Base-by-base conservation (phyloP, 2,888 invertebrate genomes). In the Sesamia inferens region DNA sequence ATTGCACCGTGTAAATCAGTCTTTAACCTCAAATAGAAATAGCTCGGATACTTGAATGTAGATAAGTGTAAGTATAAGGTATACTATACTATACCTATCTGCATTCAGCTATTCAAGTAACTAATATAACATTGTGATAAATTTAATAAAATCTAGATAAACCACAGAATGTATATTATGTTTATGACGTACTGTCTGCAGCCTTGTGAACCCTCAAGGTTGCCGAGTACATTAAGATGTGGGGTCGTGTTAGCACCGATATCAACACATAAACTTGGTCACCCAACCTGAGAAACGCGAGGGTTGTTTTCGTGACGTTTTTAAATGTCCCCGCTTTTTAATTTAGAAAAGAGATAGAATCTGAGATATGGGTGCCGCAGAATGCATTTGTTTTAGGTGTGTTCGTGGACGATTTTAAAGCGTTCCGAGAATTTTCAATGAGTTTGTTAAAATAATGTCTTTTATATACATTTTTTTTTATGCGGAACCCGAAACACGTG, bases 121-220 rank as follows among this genome's bases (percentile, higher is more conserved):
- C 63, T 69, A 70, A 82, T 80, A 78, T 73, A 71, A 69, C 71
- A 57, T 83, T 71, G 83, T 68, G 81, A 83, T 81, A 81, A 81
- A 81, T 79, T 68, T 79, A 61, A 81, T 79, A 68, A 79, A 81
- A 83, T 83, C 84, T 59, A 77, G 82, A 84, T 84, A 71, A 77
- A 69, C 61, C 24, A 55, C 7, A 47, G 81, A 82, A 76, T 82
- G 73, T 77, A 76, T 67, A 84, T 72, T 70, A 76, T 84, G 66
- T 64, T 82, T 82, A 84, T 82, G 82, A 84, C 86, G 83, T 84
- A 67, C 55, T 71, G 85, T 86, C 81, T 81, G 69, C 73, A 79
- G 85, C 90, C 88, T 90, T 88, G 90, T 71, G 69, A 54, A 55
- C 65, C 31, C 62, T 44, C 83, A 88, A 88, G 90, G 89, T 83